Percentiles rank a stretch among this genome's conserved stretches.
Conservation (phyloP, 2,888 invertebrate species). For the Keiferia lycopersicella region DNA sequence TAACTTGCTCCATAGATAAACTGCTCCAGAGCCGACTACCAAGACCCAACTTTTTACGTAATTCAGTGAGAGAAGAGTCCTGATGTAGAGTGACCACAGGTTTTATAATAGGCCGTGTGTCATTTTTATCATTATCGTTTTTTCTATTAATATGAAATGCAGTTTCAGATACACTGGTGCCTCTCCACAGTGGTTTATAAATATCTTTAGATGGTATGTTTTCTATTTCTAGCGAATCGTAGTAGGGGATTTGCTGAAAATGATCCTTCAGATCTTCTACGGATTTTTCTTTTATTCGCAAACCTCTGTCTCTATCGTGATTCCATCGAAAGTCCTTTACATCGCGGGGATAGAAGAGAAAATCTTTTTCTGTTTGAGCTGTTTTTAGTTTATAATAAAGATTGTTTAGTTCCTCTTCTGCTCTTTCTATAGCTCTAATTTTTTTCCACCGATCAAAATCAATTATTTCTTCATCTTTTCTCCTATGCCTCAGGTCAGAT, state of each 20-base stretch:
- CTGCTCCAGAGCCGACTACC: constrained; percentile 92
- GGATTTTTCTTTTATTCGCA: constrained; percentile 91
- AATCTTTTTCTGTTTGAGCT: constrained; percentile 91
- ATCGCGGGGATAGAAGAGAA: constrained; percentile 90
- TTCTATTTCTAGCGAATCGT: constrained; percentile 71
- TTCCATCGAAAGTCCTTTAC: constrained; percentile 89
- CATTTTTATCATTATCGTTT: constrained; percentile 70
- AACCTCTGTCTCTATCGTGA: constrained; percentile 86
- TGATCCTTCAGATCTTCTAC: constrained; percentile 92
- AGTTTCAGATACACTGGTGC: constrained; percentile 90
- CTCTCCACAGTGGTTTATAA: constrained; percentile 92
- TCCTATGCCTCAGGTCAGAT: constrained; percentile 85
- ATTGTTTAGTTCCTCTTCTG: constrained; percentile 89
- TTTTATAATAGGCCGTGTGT: constrained; percentile 48
- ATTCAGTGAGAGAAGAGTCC: constrained; percentile 69
- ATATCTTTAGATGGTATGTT: constrained; percentile 82
- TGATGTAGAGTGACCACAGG: constrained; percentile 56
- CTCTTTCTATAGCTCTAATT: constrained; percentile 88
- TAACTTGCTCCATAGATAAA: constrained; percentile 91
- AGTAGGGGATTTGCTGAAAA: constrained; percentile 84
- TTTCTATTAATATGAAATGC: constrained; percentile 86
- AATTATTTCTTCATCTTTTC: constrained; percentile 89
- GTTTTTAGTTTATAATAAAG: constrained; percentile 88
- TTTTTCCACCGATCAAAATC: constrained; percentile 94
- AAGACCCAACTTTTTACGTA: constrained; percentile 80